phyloP scores from a whole-genome alignment of 2,113 vertebrate genomes.

The Dicrurus megarhynchus region DNA sequence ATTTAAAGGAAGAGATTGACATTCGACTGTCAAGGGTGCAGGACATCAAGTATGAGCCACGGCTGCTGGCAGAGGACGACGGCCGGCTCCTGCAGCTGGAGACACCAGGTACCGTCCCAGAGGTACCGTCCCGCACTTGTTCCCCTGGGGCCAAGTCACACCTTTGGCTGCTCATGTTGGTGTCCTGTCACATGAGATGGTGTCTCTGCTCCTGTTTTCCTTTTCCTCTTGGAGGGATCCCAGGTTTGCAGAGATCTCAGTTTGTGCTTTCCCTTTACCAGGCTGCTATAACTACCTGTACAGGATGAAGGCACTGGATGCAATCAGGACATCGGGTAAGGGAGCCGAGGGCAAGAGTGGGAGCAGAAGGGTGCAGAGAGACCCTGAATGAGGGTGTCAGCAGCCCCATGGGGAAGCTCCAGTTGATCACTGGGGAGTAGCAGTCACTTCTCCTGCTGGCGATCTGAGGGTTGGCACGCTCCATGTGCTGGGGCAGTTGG shows the following conservation, averaged over 20 bases:
- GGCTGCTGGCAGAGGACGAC: slow-evolving; percentile 82
- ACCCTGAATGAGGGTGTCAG: rapidly evolving
- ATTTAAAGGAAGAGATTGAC: slow-evolving; percentile 90
- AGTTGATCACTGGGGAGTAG: not conserved
- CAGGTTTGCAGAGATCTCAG: not conserved
- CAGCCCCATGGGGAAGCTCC: rapidly evolving
- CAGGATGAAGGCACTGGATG: slow-evolving; percentile 93
- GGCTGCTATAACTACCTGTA: slow-evolving; percentile 88
- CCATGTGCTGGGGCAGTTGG: rapidly evolving
- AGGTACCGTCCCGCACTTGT: rapidly evolving
- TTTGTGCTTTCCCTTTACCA: slow-evolving; percentile 42
- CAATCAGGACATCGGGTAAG: slow-evolving; percentile 80
- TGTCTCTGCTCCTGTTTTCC: not conserved
- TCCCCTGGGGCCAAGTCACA: rapidly evolving
- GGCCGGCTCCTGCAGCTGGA: slow-evolving; percentile 81
- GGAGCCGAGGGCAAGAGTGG: not conserved
- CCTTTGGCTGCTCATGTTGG: not conserved
- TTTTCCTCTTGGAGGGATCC: not conserved
- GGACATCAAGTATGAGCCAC: slow-evolving; percentile 90
- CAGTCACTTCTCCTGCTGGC: rapidly evolving
- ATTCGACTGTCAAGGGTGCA: slow-evolving; percentile 85
- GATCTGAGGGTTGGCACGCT: rapidly evolving
- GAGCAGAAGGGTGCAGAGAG: not conserved
- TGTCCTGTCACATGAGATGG: not conserved
- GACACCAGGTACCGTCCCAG: slow-evolving; percentile 26